These are phyloP conservation scores for Drosophila lini DNA, from an alignment of 1,140 invertebrate species.

Conservation along the genomic window DNA sequence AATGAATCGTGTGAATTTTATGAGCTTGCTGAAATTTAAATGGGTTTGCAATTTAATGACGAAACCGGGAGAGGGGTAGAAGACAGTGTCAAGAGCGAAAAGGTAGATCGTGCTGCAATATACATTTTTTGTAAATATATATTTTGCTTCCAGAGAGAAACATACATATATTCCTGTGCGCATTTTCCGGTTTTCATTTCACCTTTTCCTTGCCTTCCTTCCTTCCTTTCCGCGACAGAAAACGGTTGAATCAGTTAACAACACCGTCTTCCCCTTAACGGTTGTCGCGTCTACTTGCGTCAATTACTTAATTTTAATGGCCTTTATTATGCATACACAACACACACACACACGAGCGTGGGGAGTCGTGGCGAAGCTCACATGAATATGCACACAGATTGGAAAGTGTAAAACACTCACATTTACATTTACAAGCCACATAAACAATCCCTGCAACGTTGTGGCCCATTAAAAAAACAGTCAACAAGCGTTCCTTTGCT, in stretches of 20 bases:
- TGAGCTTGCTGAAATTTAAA: conserved; percentile 60
- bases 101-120: not conserved
- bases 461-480: conserved; percentile 50
- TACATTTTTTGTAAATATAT: conserved; percentile 13
- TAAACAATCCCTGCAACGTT: conserved; percentile 45
- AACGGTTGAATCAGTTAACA: conserved; percentile 29
- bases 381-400: conserved; percentile 51
- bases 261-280: conserved; percentile 9
- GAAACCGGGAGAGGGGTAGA: conserved; percentile 16
- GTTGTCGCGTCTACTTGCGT: conserved; percentile 52
- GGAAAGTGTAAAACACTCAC: conserved; percentile 56
- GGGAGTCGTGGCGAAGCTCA: conserved; percentile 10
- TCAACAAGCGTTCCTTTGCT: conserved; percentile 9
- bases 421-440: conserved; percentile 49
- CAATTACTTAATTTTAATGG: conserved; percentile 74
- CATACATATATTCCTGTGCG: conserved; percentile 16
- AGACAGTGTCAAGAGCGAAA: not conserved
- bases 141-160: not conserved
- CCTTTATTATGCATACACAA: conserved; percentile 62
- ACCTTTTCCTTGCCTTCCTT: conserved; percentile 23
- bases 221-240: not conserved
- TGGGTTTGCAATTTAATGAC: conserved; percentile 63
- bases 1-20: conserved; percentile 64
- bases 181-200: conserved; percentile 62
- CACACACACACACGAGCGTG: not conserved